These are phyloP conservation scores for Ecdyonurus torrentis DNA, from an alignment of 2,888 invertebrate genomes.

Conservation along the genomic window DNA sequence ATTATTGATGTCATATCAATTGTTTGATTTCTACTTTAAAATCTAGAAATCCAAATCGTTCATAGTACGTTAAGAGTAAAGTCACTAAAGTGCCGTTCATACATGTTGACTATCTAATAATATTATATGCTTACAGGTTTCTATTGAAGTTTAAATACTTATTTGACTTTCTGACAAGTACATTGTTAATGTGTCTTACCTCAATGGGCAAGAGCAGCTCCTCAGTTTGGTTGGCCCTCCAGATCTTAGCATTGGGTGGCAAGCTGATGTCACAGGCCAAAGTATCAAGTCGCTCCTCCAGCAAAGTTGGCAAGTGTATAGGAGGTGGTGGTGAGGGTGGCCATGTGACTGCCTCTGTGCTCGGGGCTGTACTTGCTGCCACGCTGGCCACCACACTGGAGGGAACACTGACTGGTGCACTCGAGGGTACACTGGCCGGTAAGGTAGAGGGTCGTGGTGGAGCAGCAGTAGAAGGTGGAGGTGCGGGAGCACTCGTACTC, in stretches of 20 bases:
- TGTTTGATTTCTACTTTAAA: no score
- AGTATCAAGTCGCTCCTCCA: slow-evolving; percentile 44
- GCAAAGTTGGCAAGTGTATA: slow-evolving; percentile 30
- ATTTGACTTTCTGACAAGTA: no score
- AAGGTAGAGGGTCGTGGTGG: background rate
- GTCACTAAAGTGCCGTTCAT: no score
- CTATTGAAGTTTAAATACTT: no score
- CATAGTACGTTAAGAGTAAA: no score
- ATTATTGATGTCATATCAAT: no score
- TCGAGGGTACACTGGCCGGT: background rate
- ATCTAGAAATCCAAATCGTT: no score
- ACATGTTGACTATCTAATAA: no score
- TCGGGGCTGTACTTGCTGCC: background rate
- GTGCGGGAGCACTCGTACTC: background rate
- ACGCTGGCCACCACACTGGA: no score
- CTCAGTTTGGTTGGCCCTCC: slow-evolving; percentile 56
- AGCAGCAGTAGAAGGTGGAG: no score
- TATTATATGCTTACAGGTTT: no score
- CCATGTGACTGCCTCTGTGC: background rate
- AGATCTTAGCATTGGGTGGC: slow-evolving; percentile 44
- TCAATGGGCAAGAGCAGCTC: slow-evolving; percentile 40
- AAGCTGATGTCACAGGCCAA: slow-evolving; percentile 47
- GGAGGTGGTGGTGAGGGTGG: background rate
- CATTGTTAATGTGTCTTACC: background rate
- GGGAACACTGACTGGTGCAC: background rate